Evolutionary conservation across 2,797 vertebrate species (phyloP), one percentile per base, ranked within the genome.

Genomic region (Enoplosus armatus): DNA sequence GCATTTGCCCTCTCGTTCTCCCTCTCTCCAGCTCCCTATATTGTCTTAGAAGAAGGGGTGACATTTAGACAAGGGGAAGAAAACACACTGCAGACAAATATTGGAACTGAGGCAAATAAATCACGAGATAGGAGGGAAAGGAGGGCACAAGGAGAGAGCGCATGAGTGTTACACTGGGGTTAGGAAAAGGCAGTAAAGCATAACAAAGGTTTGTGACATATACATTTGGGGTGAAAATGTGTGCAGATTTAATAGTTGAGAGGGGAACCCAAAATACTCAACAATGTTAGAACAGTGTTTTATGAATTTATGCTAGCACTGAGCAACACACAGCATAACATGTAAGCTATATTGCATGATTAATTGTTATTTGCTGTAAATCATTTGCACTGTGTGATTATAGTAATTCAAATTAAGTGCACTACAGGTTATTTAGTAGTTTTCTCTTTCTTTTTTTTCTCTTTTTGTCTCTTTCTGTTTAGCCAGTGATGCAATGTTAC

Each of bases 11-110:
- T 90, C 92, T 85, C 81, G 45, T 90, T 92, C 89, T 93, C 89
- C 90, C 86, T 84, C 85, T 90, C 92, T 93, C 93, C 86, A 85
- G 70, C 88, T 92, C 88, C 86, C 79, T 59, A 86, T 87, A 96
- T 96, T 96, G 95, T 96, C 95, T 95, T 92, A 90, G 92, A 95
- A 96, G 94, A 95, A 95, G 94, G 93, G 94, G 93, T 96, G 95
- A 96, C 95, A 96, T 96, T 96, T 96, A 93, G 95, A 96, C 95
- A 96, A 95, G 95, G 92, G 91, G 93, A 86, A 92, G 93, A 95
- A 95, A 95, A 95, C 94, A 94, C 93, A 94, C 89, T 89, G 90
- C 89, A 77, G 93, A 95, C 96, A 96, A 96, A 96, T 96, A 96
- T 96, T 96, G 95, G 92, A 95, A 95, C 94, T 90, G 88, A 92